Conservation (phyloP, 2,113 vertebrate species). For the Chamaetylas fuelleborni region DNA sequence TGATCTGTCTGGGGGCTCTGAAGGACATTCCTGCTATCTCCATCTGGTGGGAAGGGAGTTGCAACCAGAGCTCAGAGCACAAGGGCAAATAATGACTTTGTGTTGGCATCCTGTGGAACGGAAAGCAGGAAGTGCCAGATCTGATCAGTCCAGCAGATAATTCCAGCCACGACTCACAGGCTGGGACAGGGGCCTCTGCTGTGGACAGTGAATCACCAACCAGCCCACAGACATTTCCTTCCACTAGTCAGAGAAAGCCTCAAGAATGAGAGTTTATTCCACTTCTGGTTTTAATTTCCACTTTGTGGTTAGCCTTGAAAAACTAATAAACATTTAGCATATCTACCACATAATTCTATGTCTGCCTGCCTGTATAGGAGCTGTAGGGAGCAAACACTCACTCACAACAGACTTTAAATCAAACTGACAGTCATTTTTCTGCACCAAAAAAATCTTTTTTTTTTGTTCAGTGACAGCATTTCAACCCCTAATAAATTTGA, state of each 20-base stretch:
- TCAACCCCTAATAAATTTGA: background rate
- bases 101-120: background rate
- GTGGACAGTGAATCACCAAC: background rate
- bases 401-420: background rate
- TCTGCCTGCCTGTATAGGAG: background rate
- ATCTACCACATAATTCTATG: background rate
- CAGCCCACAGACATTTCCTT: conserved; percentile 2
- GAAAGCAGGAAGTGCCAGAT: background rate
- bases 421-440: background rate
- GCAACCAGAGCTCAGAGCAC: background rate
- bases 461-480: background rate
- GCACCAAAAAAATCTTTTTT: background rate
- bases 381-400: background rate
- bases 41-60: background rate
- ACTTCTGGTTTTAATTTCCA: conserved; percentile 34
- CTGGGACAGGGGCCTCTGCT: background rate
- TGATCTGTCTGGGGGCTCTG: background rate
- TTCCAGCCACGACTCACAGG: background rate
- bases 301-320: conserved; percentile 32
- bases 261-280: background rate
- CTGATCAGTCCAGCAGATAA: background rate
- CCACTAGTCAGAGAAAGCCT: background rate
- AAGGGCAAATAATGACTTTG: background rate
- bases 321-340: conserved; percentile 3
- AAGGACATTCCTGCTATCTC: background rate